Conservation (phyloP, 1,140 invertebrate species). For the Procambarus clarkii region DNA sequence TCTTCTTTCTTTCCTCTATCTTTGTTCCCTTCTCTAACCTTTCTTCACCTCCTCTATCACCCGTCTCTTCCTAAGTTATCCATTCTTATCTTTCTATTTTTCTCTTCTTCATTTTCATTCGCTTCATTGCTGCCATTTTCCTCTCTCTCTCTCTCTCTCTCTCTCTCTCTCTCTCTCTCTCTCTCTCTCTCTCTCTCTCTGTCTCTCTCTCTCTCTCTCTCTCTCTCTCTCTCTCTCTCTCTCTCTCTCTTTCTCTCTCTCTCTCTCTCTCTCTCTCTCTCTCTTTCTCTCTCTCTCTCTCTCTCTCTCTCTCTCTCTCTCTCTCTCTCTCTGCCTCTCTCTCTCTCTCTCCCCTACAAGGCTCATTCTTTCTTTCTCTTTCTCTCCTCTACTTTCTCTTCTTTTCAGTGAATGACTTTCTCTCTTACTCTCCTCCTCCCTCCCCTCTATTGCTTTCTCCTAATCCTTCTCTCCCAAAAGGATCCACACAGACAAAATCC, state of each 20-base stretch:
- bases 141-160: constrained; percentile 28
- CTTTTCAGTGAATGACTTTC: no score
- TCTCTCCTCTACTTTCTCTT: no score
- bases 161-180: constrained; percentile 11
- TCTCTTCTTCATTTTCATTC: background rate
- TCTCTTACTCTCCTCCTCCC: no score
- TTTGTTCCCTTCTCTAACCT: no score
- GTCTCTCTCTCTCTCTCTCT: background rate
- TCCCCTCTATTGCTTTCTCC: background rate
- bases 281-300: constrained; percentile 1
- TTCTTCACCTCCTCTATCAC: no score
- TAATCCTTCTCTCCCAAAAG: background rate
- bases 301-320: background rate
- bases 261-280: constrained; percentile 5
- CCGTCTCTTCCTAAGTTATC: no score
- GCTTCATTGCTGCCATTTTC: no score
- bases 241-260: background rate
- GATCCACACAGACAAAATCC: background rate
- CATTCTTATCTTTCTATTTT: no score
- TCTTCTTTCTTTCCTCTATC: no score
- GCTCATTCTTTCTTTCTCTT: no score
- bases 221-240: constrained; percentile 19
- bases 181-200: no score
- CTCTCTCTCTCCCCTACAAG: background rate
- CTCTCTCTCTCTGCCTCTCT: background rate